phyloP scores from a whole-genome alignment of 2,888 invertebrate genomes.

The Biston betularia region DNA sequence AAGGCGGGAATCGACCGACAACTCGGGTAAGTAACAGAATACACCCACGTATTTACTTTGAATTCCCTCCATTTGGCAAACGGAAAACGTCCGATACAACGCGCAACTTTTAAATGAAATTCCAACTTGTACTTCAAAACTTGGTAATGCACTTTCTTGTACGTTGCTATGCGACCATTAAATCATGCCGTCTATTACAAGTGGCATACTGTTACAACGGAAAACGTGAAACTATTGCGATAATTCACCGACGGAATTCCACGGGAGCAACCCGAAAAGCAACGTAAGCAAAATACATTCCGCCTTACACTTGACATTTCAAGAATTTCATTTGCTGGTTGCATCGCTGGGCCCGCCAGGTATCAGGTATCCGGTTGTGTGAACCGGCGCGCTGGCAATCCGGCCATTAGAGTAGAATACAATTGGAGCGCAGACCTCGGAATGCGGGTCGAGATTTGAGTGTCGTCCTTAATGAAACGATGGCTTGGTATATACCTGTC shows the following conservation, averaged over 20 bases:
- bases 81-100: constrained; percentile 13
- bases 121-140: constrained; percentile 23
- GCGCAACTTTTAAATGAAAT: constrained; percentile 29
- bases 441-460: constrained; percentile 35
- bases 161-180: constrained; percentile 17
- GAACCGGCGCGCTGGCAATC: constrained; percentile 23
- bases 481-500: constrained; percentile 4
- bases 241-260: constrained; percentile 17
- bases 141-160: constrained; percentile 21
- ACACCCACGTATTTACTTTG: constrained; percentile 6
- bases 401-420: constrained; percentile 32
- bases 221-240: constrained; percentile 15
- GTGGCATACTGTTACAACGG: constrained; percentile 4
- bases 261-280: constrained; percentile 11
- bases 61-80: constrained; percentile 16
- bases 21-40: constrained; percentile 20
- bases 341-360: constrained; percentile 17
- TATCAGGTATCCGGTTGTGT: constrained; percentile 21
- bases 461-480: constrained; percentile 31
- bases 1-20: constrained; percentile 10
- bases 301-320: constrained; percentile 30
- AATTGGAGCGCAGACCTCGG: constrained; percentile 32
- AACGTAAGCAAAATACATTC: constrained; percentile 14
- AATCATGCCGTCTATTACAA: constrained; percentile 20
- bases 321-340: constrained; percentile 30